A percentile compares a stretch with the other conserved stretches of the same genome.
These are phyloP conservation scores for Cebuella pygmaea DNA, from an alignment of 2,797 vertebrate species.

Conservation along the genomic window DNA sequence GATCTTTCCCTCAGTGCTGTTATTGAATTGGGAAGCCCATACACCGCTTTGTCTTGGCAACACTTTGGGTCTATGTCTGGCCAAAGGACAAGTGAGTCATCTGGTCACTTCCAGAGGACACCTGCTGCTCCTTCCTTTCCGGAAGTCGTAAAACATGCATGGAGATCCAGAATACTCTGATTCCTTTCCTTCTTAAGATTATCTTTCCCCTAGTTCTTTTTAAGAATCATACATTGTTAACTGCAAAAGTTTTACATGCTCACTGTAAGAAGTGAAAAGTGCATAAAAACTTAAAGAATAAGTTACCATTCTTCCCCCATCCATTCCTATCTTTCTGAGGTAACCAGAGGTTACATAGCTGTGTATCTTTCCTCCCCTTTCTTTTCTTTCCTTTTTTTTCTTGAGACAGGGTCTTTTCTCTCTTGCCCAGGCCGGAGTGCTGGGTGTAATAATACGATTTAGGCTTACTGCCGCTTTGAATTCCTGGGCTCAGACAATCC, in stretches of 20 bases:
- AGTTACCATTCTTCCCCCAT: neutral
- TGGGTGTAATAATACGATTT: too few relatives aligned
- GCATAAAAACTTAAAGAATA: neutral
- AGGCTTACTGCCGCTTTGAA: neutral
- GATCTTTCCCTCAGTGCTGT: neutral
- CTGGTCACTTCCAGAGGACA: neutral
- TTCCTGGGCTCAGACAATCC: neutral
- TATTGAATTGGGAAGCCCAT: neutral
- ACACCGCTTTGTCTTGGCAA: neutral
- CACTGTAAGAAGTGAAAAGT: neutral
- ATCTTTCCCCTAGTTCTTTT: conserved; percentile 7
- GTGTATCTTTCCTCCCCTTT: neutral
- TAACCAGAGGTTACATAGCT: rapidly evolving
- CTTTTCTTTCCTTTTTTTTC: too few relatives aligned
- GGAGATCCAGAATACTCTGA: neutral
- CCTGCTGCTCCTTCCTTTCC: neutral
- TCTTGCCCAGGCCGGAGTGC: neutral
- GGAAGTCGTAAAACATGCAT: neutral
- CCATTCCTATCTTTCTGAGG: neutral
- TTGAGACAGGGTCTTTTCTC: neutral
- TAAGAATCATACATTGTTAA: neutral
- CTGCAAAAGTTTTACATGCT: neutral
- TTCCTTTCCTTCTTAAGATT: neutral
- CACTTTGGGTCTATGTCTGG: neutral
- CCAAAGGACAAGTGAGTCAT: neutral